Evolutionary conservation across 2,113 vertebrate genomes (phyloP).

Genomic region (Salvator merianae): DNA sequence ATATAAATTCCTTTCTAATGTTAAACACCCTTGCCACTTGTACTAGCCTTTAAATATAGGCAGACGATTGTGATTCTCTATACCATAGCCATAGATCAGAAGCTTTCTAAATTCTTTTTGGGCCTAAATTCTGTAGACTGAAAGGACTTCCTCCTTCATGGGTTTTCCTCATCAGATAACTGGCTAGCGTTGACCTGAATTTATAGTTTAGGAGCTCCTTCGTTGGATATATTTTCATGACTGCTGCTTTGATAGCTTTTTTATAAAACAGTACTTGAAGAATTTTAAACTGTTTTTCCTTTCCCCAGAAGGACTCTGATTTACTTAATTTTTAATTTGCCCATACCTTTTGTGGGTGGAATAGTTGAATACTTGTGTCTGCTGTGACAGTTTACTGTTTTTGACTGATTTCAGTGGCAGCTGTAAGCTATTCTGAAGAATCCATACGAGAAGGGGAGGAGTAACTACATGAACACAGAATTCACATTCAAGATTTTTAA

Average conservation of each 20-base stretch:
- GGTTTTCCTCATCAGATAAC: neutral
- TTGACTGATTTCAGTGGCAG: neutral
- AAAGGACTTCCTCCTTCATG: neutral
- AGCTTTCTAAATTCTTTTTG: neutral
- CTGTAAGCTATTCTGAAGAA: neutral
- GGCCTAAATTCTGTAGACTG: neutral
- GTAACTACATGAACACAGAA: neutral
- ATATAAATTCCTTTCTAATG: neutral
- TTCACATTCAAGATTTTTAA: slow-evolving; percentile 40
- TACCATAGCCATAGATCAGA: neutral
- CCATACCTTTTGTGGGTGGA: too few species aligned
- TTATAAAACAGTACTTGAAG: neutral
- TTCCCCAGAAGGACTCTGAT: neutral
- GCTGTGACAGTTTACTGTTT: neutral
- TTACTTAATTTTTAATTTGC: neutral
- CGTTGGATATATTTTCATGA: neutral
- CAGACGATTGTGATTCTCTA: neutral
- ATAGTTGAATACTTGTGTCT: too few species aligned
- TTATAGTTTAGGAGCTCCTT: neutral
- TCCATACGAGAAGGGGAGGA: neutral
- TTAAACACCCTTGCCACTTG: neutral
- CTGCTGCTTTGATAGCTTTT: neutral
- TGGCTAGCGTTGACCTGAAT: neutral
- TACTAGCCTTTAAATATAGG: too few species aligned
- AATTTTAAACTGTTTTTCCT: neutral